Base-by-base conservation (phyloP, 2,797 vertebrate genomes). In the Pseudomugil tenellus region DNA sequence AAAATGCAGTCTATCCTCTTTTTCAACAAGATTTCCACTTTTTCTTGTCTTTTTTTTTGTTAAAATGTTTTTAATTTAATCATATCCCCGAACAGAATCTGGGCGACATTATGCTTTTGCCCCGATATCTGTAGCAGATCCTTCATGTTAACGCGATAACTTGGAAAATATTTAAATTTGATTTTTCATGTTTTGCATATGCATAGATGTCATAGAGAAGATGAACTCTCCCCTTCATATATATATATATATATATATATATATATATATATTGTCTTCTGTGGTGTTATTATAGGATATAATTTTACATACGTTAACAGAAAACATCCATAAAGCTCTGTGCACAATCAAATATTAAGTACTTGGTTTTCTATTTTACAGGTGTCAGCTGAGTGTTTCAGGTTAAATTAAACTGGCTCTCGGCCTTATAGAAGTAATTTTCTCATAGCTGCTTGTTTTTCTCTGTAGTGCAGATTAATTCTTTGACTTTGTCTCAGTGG, bases 401-500 rank as follows among this genome's bases (percentile, higher is more conserved):
- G 23, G 56, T 61, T 41, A 63, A 75, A 63, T 67, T 32, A 21
- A 49, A 26, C 53, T 55, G 3, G 25, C 5, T 54, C 2, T 29
- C n/a, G 10, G 13, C 26, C 6, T 49, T 1, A 14, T 53, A 21
- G 48, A 21, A 26, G n/a, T n/a, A n/a, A 23, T 10, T 29, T 48
- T 65, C 19, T 34, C 14, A 31, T 65, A 48, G 26, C 5, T 32
- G 23, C 0, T 29, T 29, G 29, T 29, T 16, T 32, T 29, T 60
- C 43, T 58, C 25, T 29, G n/a, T 19, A 29, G 35, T 29, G 14
- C 19, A 57, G 21, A 51, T 32, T 64, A 32, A 59, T 59, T 73
- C 35, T 55, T 6, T 13, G 4, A 19, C 63, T 65, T 64, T 55
- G 14, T 56, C 61, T 37, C 58, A 46, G 23, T 37, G 19, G 48